Conservation (phyloP, 2,113 vertebrate species). For the Campylomormyrus numenius region DNA sequence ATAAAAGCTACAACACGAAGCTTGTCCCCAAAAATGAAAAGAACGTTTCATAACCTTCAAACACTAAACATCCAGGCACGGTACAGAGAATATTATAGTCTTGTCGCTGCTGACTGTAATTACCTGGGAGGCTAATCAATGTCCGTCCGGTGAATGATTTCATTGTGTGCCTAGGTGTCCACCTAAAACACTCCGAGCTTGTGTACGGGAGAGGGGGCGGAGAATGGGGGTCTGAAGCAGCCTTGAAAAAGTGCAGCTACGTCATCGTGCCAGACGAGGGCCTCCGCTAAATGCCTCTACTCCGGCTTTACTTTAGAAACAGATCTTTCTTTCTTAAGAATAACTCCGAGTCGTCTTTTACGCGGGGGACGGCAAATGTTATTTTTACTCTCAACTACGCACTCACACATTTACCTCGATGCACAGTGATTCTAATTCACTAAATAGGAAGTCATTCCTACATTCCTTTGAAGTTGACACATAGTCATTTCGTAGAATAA, state of each 20-base stretch:
- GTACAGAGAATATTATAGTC: slow-evolving; percentile 18
- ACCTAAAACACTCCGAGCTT: slow-evolving; percentile 28
- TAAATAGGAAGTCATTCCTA: background rate
- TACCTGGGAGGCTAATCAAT: slow-evolving; percentile 33
- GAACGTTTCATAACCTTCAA: slow-evolving; percentile 5
- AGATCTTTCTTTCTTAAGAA: background rate
- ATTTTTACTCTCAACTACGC: background rate
- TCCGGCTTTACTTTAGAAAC: slow-evolving; percentile 1
- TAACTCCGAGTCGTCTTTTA: background rate
- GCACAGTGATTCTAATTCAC: background rate
- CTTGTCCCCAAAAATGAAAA: slow-evolving; percentile 17
- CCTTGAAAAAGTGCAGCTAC: background rate
- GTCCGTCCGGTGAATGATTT: slow-evolving; percentile 37
- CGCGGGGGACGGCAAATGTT: background rate
- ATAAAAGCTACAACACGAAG: slow-evolving; percentile 11
- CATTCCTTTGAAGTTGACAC: background rate
- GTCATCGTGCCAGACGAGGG: background rate
- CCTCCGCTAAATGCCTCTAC: background rate
- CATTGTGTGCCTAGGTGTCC: slow-evolving; percentile 35
- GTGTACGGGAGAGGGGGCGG: background rate
- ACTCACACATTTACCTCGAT: background rate
- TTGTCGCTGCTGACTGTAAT: background rate
- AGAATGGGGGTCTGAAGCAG: background rate
- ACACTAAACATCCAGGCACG: background rate
- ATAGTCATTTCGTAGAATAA: background rate